Conservation (phyloP, 1,140 invertebrate genomes). For the Drosophila hydei region DNA sequence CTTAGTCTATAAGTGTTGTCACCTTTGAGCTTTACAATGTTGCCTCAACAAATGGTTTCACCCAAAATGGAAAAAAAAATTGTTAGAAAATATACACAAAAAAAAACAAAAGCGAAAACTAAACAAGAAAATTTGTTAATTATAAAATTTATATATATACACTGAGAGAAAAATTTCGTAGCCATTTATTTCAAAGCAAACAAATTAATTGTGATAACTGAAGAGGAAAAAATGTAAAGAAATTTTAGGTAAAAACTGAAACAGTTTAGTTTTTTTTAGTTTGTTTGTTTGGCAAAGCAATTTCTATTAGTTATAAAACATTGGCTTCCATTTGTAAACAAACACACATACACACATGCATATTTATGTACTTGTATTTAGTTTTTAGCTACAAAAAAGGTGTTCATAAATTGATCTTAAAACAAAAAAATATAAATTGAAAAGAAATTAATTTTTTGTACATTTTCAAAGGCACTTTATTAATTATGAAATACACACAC, state of each 20-base stretch:
- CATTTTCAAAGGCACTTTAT: slow-evolving; percentile 59
- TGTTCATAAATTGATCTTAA: slow-evolving; percentile 60
- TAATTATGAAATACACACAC: slow-evolving; percentile 43
- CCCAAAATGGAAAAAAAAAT: slow-evolving; percentile 65
- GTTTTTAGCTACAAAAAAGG: slow-evolving; percentile 51
- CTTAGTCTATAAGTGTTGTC: slow-evolving; percentile 71
- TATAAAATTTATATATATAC: slow-evolving; percentile 35
- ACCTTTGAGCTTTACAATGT: slow-evolving; percentile 82
- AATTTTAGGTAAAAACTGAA: slow-evolving; percentile 26
- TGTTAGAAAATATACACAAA: slow-evolving; percentile 46
- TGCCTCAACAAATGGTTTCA: slow-evolving; percentile 82
- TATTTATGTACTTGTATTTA: slow-evolving; percentile 46
- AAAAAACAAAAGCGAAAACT: slow-evolving; percentile 5
- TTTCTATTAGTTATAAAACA: slow-evolving; percentile 39
- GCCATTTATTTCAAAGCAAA: slow-evolving; percentile 67
- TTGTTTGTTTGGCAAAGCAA: slow-evolving; percentile 15
- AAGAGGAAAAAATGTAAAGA: slow-evolving; percentile 11
- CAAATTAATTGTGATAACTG: slow-evolving; percentile 69
- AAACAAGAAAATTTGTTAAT: slow-evolving; percentile 45
- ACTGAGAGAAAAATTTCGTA: slow-evolving; percentile 12
- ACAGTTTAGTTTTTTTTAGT: slow-evolving; percentile 47
- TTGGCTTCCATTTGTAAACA: slow-evolving; percentile 81
- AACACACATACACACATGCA: slow-evolving; percentile 35
- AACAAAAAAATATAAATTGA: slow-evolving; percentile 11
- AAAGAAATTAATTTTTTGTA: slow-evolving; percentile 38